phyloP scores from a whole-genome alignment of 2,113 vertebrate genomes.

The Sorex fumeus region DNA sequence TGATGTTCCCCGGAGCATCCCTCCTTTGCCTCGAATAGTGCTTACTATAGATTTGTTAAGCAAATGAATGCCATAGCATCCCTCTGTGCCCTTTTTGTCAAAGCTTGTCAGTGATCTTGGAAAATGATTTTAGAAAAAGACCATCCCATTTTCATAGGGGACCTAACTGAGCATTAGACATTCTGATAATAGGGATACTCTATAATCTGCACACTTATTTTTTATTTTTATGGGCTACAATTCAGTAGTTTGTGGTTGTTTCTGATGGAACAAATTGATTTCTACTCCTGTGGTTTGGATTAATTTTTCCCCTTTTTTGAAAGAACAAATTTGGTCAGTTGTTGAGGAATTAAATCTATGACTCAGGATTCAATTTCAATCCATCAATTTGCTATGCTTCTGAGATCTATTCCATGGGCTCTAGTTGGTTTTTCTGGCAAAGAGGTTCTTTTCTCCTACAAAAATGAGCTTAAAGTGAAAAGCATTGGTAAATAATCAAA shows the following conservation, averaged over 20 bases:
- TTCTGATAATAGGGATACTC: not conserved
- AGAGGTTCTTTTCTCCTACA: not conserved
- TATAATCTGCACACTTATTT: not conserved
- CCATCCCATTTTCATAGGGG: not conserved
- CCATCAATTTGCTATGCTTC: not conserved
- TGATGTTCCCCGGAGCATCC: not conserved
- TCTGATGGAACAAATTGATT: not conserved
- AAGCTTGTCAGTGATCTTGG: not conserved
- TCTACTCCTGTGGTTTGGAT: not conserved
- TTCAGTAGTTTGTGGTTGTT: constrained; percentile 15
- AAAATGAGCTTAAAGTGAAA: constrained; percentile 17
- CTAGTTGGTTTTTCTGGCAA: not conserved
- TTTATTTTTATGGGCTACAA: not conserved
- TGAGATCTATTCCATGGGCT: not conserved
- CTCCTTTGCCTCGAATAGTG: not conserved
- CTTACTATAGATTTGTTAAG: not conserved
- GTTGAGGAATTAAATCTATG: constrained; percentile 42
- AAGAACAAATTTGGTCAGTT: not conserved
- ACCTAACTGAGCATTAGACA: not conserved
- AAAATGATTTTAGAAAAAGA: constrained; percentile 5
- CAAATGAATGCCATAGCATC: no score
- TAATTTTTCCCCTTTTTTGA: not conserved
- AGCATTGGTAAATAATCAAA: not conserved
- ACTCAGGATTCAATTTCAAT: not conserved
- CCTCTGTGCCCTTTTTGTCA: not conserved